Percentiles rank a stretch among this genome's conserved stretches.
phyloP scores from a whole-genome alignment of 2,113 vertebrate genomes.

The Anolis carolinensis region DNA sequence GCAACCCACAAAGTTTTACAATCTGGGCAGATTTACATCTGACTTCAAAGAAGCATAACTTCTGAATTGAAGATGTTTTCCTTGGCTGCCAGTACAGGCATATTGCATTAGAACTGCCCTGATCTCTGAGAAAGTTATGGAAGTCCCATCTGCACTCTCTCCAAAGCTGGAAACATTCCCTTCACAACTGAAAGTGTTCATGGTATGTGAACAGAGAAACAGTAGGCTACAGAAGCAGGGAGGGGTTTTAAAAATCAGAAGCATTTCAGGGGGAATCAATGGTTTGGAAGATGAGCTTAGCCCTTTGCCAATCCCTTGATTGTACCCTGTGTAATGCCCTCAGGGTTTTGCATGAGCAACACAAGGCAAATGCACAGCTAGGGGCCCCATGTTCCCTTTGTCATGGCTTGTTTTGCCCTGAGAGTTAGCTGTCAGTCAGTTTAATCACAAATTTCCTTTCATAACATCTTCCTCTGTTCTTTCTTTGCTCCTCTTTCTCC shows the following conservation, averaged over 20 bases:
- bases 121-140: not conserved
- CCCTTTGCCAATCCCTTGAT: not conserved
- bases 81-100: not conserved
- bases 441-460: slow-evolving; percentile 53
- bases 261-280: not conserved
- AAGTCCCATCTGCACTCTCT: not conserved
- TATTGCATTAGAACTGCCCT: not conserved
- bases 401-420: not conserved
- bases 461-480: slow-evolving; percentile 21
- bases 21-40: too few relatives aligned
- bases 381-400: not conserved
- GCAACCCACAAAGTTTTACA: too few relatives aligned
- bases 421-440: not conserved
- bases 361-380: not conserved
- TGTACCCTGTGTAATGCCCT: not conserved
- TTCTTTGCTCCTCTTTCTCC: not conserved
- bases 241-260: not conserved
- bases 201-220: not conserved
- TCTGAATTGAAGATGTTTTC: not conserved
- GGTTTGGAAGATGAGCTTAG: not conserved
- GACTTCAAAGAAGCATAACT: too few relatives aligned
- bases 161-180: not conserved
- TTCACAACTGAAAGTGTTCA: not conserved
- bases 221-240: not conserved
- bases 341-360: not conserved